phyloP scores from a whole-genome alignment of 92 coral and sea anemone genomes.

The Phenganax stokvisi region DNA sequence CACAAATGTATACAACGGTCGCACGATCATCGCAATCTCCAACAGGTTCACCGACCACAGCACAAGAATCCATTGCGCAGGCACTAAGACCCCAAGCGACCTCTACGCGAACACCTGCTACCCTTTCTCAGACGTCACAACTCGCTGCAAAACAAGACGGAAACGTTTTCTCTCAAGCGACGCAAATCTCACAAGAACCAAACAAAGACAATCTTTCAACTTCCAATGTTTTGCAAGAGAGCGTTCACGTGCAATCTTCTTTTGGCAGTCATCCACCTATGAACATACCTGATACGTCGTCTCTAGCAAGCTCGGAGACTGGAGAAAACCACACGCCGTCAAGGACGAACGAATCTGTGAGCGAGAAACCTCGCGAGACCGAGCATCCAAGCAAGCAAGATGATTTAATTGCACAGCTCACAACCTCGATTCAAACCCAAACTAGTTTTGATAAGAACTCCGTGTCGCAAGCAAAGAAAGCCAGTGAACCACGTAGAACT shows the following conservation, averaged over 20 bases:
- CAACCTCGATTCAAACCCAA: conserved; percentile 39
- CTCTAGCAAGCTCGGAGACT: background rate
- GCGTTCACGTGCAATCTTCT: conserved; percentile 14
- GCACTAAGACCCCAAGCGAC: background rate
- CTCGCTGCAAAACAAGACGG: background rate
- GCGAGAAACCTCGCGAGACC: background rate
- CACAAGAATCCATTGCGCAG: background rate
- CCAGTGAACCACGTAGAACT: background rate
- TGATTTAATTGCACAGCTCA: background rate
- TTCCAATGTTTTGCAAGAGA: background rate
- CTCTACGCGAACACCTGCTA: background rate
- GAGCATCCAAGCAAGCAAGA: background rate
- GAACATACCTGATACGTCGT: background rate
- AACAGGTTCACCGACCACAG: conserved; percentile 1
- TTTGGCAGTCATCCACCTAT: conserved; percentile 22
- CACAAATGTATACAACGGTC: background rate
- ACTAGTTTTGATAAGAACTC: conserved; percentile 30
- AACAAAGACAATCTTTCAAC: background rate
- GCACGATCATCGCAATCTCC: background rate
- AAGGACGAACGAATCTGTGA: background rate
- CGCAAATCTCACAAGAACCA: background rate
- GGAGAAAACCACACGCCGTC: background rate
- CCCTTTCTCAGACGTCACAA: background rate
- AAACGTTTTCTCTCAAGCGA: background rate
- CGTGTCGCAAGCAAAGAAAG: background rate